Percentiles rank a stretch among this genome's conserved stretches.
These are phyloP conservation scores for Drosophila sechellia DNA, from an alignment of 1,140 invertebrate genomes.

Conservation along the genomic window DNA sequence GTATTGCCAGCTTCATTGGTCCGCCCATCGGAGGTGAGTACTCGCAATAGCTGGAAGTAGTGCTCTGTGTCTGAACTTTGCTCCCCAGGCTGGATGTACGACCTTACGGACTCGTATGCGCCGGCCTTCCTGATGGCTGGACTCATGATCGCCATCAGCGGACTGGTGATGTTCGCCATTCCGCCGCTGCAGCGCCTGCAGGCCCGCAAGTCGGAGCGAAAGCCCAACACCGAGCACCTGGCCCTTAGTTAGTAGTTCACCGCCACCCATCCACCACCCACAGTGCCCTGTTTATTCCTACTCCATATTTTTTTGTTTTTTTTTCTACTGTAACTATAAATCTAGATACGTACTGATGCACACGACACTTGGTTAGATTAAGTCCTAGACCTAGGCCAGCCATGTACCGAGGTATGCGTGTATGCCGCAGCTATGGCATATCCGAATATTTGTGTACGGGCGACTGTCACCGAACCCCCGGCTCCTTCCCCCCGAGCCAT, in stretches of 20 bases:
- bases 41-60: too few species aligned
- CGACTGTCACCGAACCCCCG: too few species aligned
- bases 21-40: constrained; percentile 93
- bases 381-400: constrained; percentile 13
- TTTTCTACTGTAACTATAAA: constrained; percentile 23
- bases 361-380: constrained; percentile 17
- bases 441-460: constrained; percentile 27
- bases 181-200: constrained; percentile 89
- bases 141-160: constrained; percentile 92
- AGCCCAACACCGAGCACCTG: constrained; percentile 58
- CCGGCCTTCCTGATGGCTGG: constrained; percentile 94
- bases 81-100: constrained; percentile 91
- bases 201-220: constrained; percentile 45
- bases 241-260: constrained; percentile 63
- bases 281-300: background rate
- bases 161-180: constrained; percentile 94
- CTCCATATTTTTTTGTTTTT: constrained; percentile 26
- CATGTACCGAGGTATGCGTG: constrained; percentile 14
- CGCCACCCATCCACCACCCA: background rate
- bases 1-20: constrained; percentile 94
- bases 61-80: background rate
- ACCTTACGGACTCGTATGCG: constrained; percentile 91
- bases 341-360: constrained; percentile 10
- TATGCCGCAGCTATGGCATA: constrained; percentile 16
- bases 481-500: background rate